Percentiles rank a stretch among this genome's conserved stretches.
These are phyloP conservation scores for Eulimnadia texana DNA, from an alignment of 1,140 invertebrate species.

Conservation along the genomic window DNA sequence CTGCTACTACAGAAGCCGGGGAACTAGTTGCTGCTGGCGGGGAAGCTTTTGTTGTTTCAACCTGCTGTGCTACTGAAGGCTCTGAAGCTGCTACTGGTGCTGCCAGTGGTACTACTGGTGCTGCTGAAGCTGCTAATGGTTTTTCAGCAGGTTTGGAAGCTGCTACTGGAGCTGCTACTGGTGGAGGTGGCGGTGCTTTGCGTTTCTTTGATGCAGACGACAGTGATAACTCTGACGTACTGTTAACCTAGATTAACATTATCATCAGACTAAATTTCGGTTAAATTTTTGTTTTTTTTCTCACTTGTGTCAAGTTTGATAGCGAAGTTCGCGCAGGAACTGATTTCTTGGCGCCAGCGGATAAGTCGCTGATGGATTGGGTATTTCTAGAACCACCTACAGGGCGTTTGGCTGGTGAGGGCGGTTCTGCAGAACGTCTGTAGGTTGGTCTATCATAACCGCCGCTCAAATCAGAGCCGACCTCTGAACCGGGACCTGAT, in stretches of 20 bases:
- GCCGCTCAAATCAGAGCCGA: not conserved
- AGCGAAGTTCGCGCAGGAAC: not conserved
- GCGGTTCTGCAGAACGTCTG: not conserved
- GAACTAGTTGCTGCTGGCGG: not conserved
- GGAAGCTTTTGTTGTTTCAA: not conserved
- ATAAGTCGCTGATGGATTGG: too few relatives aligned
- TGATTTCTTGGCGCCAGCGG: too few relatives aligned
- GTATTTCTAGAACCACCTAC: too few relatives aligned
- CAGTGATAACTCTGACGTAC: slow-evolving; percentile 19
- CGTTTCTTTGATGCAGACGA: slow-evolving; percentile 20
- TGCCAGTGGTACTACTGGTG: too few relatives aligned
- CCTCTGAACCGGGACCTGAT: not conserved
- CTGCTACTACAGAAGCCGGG: not conserved
- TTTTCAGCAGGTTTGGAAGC: too few relatives aligned
- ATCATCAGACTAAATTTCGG: not conserved
- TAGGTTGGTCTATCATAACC: not conserved
- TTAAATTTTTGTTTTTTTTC: not conserved
- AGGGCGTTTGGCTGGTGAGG: not conserved
- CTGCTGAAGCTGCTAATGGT: too few relatives aligned
- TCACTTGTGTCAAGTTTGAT: slow-evolving; percentile 1
- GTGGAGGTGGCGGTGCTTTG: slow-evolving; percentile 23
- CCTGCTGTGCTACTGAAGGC: too few relatives aligned
- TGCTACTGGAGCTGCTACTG: not conserved
- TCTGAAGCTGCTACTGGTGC: too few relatives aligned
- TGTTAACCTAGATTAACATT: not conserved